phyloP scores from a whole-genome alignment of 2,113 vertebrate species.

The Patagioenas fasciata region DNA sequence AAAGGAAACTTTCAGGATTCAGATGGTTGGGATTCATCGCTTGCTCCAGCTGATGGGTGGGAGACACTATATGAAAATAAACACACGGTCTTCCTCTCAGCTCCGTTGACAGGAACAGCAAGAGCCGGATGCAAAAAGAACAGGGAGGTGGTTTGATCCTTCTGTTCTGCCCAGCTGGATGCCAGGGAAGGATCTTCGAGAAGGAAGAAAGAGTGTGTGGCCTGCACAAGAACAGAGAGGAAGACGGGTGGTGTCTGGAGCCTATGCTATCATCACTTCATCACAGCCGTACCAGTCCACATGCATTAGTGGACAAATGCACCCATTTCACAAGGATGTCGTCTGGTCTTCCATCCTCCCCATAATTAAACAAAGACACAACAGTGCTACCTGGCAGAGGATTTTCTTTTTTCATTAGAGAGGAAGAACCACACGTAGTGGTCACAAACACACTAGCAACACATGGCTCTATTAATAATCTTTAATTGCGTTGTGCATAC shows the following conservation, averaged over 20 bases:
- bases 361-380: background rate
- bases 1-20: background rate
- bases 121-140: background rate
- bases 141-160: background rate
- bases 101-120: background rate
- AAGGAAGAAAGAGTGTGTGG: too few species aligned
- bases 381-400: background rate
- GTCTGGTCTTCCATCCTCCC: background rate
- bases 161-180: background rate
- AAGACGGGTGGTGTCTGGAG: background rate
- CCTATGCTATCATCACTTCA: too few species aligned
- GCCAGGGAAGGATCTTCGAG: background rate
- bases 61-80: background rate
- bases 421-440: background rate
- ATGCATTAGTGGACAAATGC: background rate
- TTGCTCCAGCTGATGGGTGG: background rate
- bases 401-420: background rate
- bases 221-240: background rate
- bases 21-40: background rate
- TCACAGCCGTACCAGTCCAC: background rate
- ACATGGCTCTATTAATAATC: background rate
- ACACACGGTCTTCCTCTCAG: background rate
- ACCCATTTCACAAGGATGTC: background rate
- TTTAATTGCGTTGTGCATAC: background rate
- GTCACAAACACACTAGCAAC: background rate